Evolutionary conservation across 1,140 invertebrate species (phyloP), one percentile per base, ranked within the genome.

Genomic region (Scaptomyza montana): DNA sequence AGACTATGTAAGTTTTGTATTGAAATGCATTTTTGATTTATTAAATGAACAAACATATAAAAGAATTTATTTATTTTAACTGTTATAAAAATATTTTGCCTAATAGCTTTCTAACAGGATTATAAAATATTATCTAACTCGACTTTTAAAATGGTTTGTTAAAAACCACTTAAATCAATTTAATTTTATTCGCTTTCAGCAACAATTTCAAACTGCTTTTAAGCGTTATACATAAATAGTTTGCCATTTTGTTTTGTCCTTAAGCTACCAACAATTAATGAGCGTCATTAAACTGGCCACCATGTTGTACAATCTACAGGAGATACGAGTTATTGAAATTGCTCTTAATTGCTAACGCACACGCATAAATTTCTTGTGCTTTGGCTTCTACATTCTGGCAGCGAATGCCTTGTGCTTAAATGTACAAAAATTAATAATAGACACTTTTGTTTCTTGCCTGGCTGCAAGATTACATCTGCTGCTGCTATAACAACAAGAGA

Each of bases 351-450:
- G 65, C 30, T 33, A 5, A 33, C 30, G 30, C 33, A 36, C 33
- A 9, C 33, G 8, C 8, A 36, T 36, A 36, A 36, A 39, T 39
- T 39, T 39, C 36, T n/a, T 8, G 19, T 9, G 19, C 25, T 50
- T 25, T 30, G 51, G 13, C 13, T 41, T 25, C 36, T 41, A n/a
- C 36, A n/a, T 4, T 36, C 16, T 19, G 53, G 12, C 36, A 2
- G 25, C 30, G 9, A 65, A 57, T 65, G 63, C 67, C 72, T 73
- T 63, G 45, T 68, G 78, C 78, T 64, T 41, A 77, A 76, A 65
- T 80, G 78, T 74, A 71, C 69, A 79, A 82, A 50, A 87, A 77
- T 87, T 78, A 87, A 87, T 89, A 89, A 87, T 75, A 79, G 78
- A 66, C 70, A 82, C 79, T 74, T 87, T 50, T 59, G 5, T 47